Evolutionary conservation across 2,113 vertebrate genomes (phyloP).

Genomic region (Diglossa brunneiventris): DNA sequence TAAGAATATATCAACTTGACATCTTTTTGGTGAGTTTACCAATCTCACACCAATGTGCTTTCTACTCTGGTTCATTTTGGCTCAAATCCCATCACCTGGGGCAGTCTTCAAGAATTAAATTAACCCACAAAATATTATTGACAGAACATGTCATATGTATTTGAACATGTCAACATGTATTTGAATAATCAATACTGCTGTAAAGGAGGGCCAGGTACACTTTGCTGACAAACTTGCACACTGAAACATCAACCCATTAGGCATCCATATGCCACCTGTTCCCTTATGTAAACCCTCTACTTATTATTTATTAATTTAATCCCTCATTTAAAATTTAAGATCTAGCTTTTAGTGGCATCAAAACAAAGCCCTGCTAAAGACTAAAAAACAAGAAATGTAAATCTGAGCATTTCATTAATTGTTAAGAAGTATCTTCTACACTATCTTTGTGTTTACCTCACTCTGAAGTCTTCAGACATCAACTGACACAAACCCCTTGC

Average conservation of each 20-base stretch:
- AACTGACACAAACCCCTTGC: not conserved
- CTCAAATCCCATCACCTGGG: not conserved
- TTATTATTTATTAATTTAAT: not conserved
- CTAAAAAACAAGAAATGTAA: not conserved
- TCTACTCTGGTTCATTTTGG: not conserved
- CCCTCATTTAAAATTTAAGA: not conserved
- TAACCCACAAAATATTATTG: not conserved
- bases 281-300: not conserved
- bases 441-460: not conserved
- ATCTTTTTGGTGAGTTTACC: not conserved
- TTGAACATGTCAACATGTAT: too few species aligned
- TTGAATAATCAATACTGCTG: not conserved
- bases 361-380: not conserved
- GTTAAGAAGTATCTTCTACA: not conserved
- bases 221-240: fast-evolving
- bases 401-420: not conserved
- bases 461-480: not conserved
- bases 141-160: too few species aligned
- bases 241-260: not conserved
- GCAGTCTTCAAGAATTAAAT: not conserved
- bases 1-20: not conserved
- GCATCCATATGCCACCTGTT: not conserved
- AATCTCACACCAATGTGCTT: fast-evolving
- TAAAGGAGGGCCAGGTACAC: not conserved
- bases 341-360: not conserved